Evolutionary conservation across 2,888 invertebrate species (phyloP), one percentile per base, ranked within the genome.

Genomic region (Torymus auratus): DNA sequence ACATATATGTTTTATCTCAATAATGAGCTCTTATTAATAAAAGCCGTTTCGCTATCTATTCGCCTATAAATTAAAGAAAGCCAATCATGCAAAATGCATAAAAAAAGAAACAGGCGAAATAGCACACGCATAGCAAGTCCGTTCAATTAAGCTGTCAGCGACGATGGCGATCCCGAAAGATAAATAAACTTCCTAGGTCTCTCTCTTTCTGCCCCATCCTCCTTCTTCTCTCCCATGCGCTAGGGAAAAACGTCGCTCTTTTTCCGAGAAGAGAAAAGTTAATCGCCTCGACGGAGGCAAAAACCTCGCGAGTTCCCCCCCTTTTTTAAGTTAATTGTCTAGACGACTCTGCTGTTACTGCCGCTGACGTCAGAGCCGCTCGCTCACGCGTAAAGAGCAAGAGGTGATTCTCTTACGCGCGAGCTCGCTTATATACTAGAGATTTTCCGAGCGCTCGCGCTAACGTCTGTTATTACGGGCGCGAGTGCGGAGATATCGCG

Each of bases 301-400:
- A 74, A 73, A 72, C 23, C 61, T 79, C 69, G 62, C 69, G 74
- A 58, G 58, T 68, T 50, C 15, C 23, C 58, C 58, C 69, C 64
- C 23, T 64, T 74, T 41, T 41, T 41, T 41, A 52, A 75, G 62
- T 28, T 77, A 69, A 80, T 72, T 76, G 80, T 80, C 71, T 72
- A 73, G 71, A 76, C 80, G 56, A 70, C 41, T 58, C 50, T 17
- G 53, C 75, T 17, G 62, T 23, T 56, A 67, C 15, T 15, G 15
- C 28, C 60, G 14, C 69, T 75, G 80, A 80, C 80, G 80, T 80
- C 80, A 75, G 55, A 28, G 50, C 0, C 41, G 41, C 41, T 41
- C 41, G 41, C 7, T 41, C 41, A 41, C 41, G 41, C 41, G 41
- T 7, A 65, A 62, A 62, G 62, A 77, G 58, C 20, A 13, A 52